Evolutionary conservation across 1,140 invertebrate genomes (phyloP).

Genomic region (Ceratina calcarata): DNA sequence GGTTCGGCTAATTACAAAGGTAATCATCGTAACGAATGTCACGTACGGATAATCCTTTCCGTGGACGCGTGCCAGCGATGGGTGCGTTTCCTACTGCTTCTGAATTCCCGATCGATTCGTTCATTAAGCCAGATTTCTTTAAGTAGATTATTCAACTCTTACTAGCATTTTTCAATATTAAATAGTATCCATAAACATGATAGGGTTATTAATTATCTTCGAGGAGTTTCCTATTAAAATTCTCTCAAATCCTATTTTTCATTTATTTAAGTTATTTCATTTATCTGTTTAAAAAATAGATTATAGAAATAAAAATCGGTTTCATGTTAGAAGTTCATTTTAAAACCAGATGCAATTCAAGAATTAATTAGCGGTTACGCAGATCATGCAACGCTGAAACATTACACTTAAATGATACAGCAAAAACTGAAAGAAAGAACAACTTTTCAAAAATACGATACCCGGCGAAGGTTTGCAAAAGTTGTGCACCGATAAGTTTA

Average conservation of each 20-base stretch:
- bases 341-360: too few species aligned
- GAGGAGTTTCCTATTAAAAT: too few species aligned
- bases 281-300: too few species aligned
- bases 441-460: not conserved
- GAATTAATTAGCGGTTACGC: too few species aligned
- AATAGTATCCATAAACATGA: too few species aligned
- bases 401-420: not conserved
- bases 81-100: not conserved
- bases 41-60: constrained; percentile 56
- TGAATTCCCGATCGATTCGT: constrained; percentile 1
- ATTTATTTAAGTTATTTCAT: not conserved
- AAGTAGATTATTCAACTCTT: not conserved
- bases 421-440: not conserved
- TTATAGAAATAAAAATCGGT: not conserved
- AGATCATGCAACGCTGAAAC: not conserved
- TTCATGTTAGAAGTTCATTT: not conserved
- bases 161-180: too few species aligned
- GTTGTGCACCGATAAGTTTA: not conserved
- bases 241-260: too few species aligned
- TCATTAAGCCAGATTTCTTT: not conserved
- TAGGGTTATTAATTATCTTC: too few species aligned
- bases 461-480: not conserved
- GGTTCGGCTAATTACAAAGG: constrained; percentile 64
- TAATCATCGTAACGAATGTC: constrained; percentile 69
- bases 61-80: constrained; percentile 26